Evolutionary conservation across 2,797 vertebrate species (phyloP).

Genomic region (Eupleurogrammus muticus): DNA sequence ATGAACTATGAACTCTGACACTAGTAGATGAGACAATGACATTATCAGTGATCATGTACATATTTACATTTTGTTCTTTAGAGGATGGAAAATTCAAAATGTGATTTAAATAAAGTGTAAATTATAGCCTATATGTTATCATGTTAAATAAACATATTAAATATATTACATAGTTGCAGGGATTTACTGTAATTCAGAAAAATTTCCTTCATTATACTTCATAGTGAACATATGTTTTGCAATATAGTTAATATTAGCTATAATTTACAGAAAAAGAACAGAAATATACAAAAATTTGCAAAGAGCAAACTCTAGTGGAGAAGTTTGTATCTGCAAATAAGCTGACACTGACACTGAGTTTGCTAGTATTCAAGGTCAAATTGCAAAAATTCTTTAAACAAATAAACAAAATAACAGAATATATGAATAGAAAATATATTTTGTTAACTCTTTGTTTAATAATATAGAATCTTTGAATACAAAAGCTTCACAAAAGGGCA

Average conservation of each 20-base stretch:
- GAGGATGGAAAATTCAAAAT: neutral
- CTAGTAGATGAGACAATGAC: neutral
- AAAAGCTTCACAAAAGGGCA: no score
- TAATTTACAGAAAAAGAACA: neutral
- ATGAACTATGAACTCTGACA: neutral
- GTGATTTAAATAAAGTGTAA: neutral
- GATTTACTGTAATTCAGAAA: no score
- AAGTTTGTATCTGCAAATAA: neutral
- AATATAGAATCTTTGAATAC: no score
- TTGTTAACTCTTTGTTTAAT: neutral
- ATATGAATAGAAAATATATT: neutral
- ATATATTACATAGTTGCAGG: no score
- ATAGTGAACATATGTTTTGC: neutral
- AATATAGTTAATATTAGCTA: neutral
- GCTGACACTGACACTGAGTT: neutral
- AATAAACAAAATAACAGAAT: neutral
- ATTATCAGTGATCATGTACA: neutral
- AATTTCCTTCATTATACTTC: neutral
- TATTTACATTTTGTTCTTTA: neutral
- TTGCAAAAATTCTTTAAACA: neutral
- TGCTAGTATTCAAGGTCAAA: neutral
- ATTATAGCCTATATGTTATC: no score
- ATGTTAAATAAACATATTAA: no score
- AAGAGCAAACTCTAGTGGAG: constrained; percentile 25
- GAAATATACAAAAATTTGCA: neutral